Percentiles rank a stretch among this genome's conserved stretches.
Conservation (phyloP, 2,888 invertebrate genomes). For the Kryphioiulus occultus region DNA sequence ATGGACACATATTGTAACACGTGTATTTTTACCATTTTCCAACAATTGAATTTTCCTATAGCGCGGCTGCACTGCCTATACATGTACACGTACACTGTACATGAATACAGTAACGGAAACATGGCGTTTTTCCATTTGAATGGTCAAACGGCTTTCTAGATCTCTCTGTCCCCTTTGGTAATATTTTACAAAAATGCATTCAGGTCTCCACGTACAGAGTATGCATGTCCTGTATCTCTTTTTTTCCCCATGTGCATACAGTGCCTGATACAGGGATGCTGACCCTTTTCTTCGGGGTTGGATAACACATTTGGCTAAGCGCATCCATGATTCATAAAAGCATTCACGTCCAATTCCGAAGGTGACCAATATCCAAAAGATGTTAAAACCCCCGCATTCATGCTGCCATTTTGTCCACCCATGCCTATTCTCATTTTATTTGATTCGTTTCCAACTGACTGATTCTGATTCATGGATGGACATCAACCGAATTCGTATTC, state of each 20-base stretch:
- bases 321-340: slow-evolving; percentile 40
- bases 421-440: not conserved
- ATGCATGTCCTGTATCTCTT: not conserved
- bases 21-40: too few species aligned
- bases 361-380: slow-evolving; percentile 42
- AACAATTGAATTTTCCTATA: too few species aligned
- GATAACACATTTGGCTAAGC: slow-evolving; percentile 35
- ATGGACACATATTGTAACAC: too few species aligned
- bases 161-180: slow-evolving; percentile 8
- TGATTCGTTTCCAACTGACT: slow-evolving; percentile 27
- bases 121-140: slow-evolving; percentile 11
- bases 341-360: slow-evolving; percentile 1
- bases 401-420: slow-evolving; percentile 27
- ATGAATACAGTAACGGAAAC: not conserved
- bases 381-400: slow-evolving; percentile 11
- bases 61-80: too few species aligned
- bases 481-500: slow-evolving; percentile 33
- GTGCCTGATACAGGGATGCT: not conserved
- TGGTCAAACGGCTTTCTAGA: slow-evolving; percentile 15
- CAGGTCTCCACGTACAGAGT: not conserved
- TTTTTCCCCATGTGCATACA: not conserved
- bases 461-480: slow-evolving; percentile 42
- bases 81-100: too few species aligned
- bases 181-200: slow-evolving; percentile 8
- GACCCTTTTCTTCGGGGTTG: slow-evolving; percentile 1